These are phyloP conservation scores for Stichopus horrens DNA, from an alignment of 53 echinoderm and acorn worm genomes.

Conservation along the genomic window DNA sequence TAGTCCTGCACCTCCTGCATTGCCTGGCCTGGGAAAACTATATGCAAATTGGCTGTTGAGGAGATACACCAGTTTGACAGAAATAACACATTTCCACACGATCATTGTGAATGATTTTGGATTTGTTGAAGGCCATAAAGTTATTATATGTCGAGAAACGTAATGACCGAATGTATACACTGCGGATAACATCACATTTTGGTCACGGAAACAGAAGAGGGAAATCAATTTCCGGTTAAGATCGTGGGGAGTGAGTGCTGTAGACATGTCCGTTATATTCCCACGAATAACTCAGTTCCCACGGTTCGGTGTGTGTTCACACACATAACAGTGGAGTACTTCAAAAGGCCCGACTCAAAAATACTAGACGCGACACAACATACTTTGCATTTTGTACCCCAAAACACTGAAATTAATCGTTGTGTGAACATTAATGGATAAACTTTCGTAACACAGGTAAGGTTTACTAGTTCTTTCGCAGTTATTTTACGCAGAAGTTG, in stretches of 20 bases:
- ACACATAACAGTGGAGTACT: conserved; percentile 20
- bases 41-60: conserved; percentile 72
- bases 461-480: not conserved
- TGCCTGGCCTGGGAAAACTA: conserved; percentile 72
- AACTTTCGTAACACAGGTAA: not conserved
- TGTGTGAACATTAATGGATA: not conserved
- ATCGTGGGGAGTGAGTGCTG: conserved; percentile 25
- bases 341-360: conserved; percentile 25
- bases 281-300: conserved; percentile 48
- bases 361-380: conserved; percentile 20
- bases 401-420: conserved; percentile 2
- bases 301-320: conserved; percentile 44
- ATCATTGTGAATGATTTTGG: not conserved
- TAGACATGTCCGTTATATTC: conserved; percentile 34
- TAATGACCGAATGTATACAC: not conserved
- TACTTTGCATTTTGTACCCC: not conserved
- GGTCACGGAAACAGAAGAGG: not conserved
- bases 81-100: not conserved
- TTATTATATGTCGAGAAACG: not conserved
- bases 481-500: not conserved
- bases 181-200: not conserved
- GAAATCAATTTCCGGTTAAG: not conserved
- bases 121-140: not conserved
- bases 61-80: not conserved
- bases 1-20: conserved; percentile 43